Evolutionary conservation across 2,888 invertebrate genomes (phyloP), one percentile per base, ranked within the genome.

Genomic region (Pantelozetes paolii): DNA sequence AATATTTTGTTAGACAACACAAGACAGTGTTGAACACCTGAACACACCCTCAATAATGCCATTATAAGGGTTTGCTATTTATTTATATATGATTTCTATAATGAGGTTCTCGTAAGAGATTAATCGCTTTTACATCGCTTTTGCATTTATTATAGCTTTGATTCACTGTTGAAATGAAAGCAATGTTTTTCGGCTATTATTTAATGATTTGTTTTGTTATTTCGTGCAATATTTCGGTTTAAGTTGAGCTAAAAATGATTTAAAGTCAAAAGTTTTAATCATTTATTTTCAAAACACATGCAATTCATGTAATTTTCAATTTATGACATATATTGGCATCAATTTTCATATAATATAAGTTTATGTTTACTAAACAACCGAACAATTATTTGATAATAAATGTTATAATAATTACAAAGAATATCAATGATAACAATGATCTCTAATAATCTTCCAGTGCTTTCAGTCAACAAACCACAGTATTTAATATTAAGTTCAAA

Each of bases 31-130:
- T n/a, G n/a, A 50, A 50, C n/a, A 50, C 50, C n/a, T n/a, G n/a
- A 50, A 54, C 54, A 54, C 54, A 54, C 54, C 54, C 54, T 54
- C 54, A 54, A 54, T 45, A 54, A 54, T 45, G 23, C 54, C 54
- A 54, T 54, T 54, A 26, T 26, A 26, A 20, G 54, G 54, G 9
- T 54, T 54, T 15, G 54, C 36, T 54, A 54, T 54, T 54, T 54
- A 54, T 54, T 54, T 54, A 54, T 54, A 20, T 18, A 23, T 3
- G 23, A 54, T n/a, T n/a, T n/a, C 8, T 20, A 54, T 3, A 54
- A 54, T 54, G 54, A 54, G 50, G 54, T 54, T 54, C 23, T 20
- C 54, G 23, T 54, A 54, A 9, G 15, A 54, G 45, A 45, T 54
- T 54, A 45, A 36, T 36, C 36, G 36, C n/a, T 36, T 36, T 36